Conservation (phyloP, 1,140 invertebrate genomes). For the Drosophila serrata region DNA sequence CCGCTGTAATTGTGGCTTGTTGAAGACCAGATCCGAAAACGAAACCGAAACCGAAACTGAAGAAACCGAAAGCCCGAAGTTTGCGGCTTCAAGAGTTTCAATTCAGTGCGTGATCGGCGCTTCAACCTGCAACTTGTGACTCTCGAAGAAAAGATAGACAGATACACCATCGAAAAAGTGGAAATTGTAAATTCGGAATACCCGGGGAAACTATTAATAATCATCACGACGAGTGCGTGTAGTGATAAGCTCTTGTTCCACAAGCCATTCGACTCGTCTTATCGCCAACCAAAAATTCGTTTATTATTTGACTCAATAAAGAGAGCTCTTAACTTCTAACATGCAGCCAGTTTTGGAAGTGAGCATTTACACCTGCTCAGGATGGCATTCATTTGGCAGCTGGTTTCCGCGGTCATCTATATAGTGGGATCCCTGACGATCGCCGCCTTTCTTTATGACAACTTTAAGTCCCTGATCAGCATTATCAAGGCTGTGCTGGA, state of each 20-base stretch:
- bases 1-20: conserved; percentile 45
- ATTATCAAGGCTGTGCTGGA: conserved; percentile 86
- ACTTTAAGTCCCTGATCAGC: conserved; percentile 85
- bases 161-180: conserved; percentile 23
- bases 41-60: conserved; percentile 36
- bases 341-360: conserved; percentile 73
- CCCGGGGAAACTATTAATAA: conserved; percentile 14
- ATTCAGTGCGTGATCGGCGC: conserved; percentile 77
- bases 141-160: conserved; percentile 21
- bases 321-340: conserved; percentile 25
- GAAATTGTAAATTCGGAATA: conserved; percentile 15
- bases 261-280: conserved; percentile 10
- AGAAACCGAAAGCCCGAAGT: conserved; percentile 29
- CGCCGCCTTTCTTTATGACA: conserved; percentile 2
- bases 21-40: conserved; percentile 39
- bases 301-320: conserved; percentile 25
- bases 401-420: conserved; percentile 65
- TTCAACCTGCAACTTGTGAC: conserved; percentile 66
- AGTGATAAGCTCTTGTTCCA: conserved; percentile 40
- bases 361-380: conserved; percentile 69
- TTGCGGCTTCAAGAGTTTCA: conserved; percentile 19
- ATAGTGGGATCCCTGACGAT: conserved; percentile 85
- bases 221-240: conserved; percentile 12
- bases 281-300: conserved; percentile 17
- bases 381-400: conserved; percentile 77